Evolutionary conservation across 2,113 vertebrate genomes (phyloP), one percentile per base, ranked within the genome.

Genomic region (Alaudala cheleensis): DNA sequence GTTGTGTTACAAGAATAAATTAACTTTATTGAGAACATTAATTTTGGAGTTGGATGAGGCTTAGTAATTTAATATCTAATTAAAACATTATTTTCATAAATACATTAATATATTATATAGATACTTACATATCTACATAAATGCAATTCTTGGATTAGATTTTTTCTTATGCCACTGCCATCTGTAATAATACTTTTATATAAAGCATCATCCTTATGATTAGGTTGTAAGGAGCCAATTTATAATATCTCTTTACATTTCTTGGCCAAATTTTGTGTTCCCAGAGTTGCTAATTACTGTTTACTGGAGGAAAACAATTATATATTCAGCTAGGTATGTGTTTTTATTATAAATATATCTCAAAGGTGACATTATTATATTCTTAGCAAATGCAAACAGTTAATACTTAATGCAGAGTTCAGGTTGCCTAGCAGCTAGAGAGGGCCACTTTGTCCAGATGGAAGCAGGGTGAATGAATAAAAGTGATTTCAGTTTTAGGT

Each of bases 361-460:
- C 86, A 89, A 76, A 91, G 74, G 83, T 93, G 78, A 57, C 56
- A 20, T 84, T 93, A 44, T 81, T 87, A 72, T 54, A 80, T 72
- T 90, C 74, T 51, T 69, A 86, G 72, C 29, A 88, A 92, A 81
- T 73, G 71, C 60, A 18, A 61, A 57, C 50, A 45, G 82, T 88
- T 92, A 88, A 73, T 74, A 84, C 81, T 92, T 66, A 81, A 31
- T 58, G 82, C 90, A 86, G 92, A 16, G 12, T 84, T 89, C 71
- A 67, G 90, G 97, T 97, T 97, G 96, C 97, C 92, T 97, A 97
- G 97, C 96, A 97, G 96, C 97, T 93, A 31, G 90, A 83, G 40
- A 87, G 86, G 81, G 80, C 86, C 72, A 85, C 89, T 92, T 86
- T 54, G 77, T 86, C 86, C 60, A 77, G 39, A 80, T 92, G 62